These are phyloP conservation scores for Dipus sagitta DNA, from an alignment of 2,797 vertebrate genomes.

Conservation along the genomic window DNA sequence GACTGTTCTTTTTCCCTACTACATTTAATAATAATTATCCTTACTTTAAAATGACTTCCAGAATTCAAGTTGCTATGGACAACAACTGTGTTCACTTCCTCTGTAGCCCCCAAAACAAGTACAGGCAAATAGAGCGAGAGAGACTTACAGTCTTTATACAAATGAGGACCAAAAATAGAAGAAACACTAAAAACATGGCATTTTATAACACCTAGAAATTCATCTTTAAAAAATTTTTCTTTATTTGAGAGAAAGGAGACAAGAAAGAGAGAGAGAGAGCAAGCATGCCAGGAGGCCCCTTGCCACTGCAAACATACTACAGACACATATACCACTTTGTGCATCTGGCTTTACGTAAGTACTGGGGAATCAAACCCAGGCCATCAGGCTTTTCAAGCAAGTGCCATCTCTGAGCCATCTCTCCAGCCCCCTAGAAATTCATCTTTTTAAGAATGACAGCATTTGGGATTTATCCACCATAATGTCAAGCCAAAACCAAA, in stretches of 20 bases:
- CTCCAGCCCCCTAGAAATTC: neutral
- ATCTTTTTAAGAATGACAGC: conserved; percentile 30
- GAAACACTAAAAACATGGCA: neutral
- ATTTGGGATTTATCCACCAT: conserved; percentile 38
- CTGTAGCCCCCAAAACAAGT: neutral
- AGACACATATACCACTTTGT: too few species aligned
- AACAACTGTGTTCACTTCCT: neutral
- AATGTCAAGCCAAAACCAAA: neutral
- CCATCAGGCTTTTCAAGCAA: too few species aligned
- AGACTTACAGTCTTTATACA: conserved; percentile 35
- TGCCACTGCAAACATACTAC: too few species aligned
- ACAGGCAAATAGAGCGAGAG: too few species aligned
- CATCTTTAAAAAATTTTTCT: neutral
- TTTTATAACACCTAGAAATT: conserved; percentile 12
- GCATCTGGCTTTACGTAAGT: too few species aligned
- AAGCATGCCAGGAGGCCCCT: too few species aligned
- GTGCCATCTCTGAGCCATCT: too few species aligned
- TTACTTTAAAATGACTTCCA: conserved; percentile 42
- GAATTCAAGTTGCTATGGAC: conserved; percentile 38
- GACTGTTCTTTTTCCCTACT: neutral
- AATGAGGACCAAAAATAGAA: conserved; percentile 13
- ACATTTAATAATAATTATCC: conserved; percentile 32
- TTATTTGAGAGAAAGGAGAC: too few species aligned
- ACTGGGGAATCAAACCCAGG: too few species aligned
- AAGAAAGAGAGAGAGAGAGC: too few species aligned